A percentile compares a stretch with the other conserved stretches of the same genome.
Evolutionary conservation across 2,797 vertebrate genomes (phyloP).

Genomic region (Huso huso): DNA sequence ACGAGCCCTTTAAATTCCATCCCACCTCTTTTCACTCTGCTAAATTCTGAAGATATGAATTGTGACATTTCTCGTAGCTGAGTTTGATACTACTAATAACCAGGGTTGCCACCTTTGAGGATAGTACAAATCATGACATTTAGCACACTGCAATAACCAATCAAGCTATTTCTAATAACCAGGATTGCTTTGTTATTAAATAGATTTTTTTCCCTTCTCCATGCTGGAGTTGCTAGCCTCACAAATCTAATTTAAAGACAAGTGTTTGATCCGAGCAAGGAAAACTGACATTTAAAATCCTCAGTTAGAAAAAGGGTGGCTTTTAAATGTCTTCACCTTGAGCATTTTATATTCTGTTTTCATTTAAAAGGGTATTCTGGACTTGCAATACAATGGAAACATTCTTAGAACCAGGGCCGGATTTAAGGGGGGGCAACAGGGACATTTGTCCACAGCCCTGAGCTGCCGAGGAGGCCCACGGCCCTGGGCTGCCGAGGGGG

Average conservation of each 20-base stretch:
- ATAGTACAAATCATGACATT: slow-evolving; percentile 38
- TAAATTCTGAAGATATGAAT: slow-evolving; percentile 22
- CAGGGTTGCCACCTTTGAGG: slow-evolving; percentile 28
- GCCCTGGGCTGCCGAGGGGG: too few relatives aligned
- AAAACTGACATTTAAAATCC: slow-evolving; percentile 11
- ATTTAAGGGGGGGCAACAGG: too few relatives aligned
- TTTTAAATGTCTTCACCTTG: background rate
- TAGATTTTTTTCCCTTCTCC: slow-evolving; percentile 24
- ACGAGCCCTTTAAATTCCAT: slow-evolving; percentile 13
- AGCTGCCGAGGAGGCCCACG: too few relatives aligned
- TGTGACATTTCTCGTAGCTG: slow-evolving; percentile 43
- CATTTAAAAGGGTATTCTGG: background rate
- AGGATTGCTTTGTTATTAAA: slow-evolving; percentile 34
- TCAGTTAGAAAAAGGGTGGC: background rate
- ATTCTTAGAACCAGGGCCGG: too few relatives aligned
- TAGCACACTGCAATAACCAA: slow-evolving; percentile 30
- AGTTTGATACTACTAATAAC: slow-evolving; percentile 24
- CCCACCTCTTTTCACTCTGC: slow-evolving; percentile 10
- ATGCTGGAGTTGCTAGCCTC: slow-evolving; percentile 25
- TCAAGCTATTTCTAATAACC: slow-evolving; percentile 30
- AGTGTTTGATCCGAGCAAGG: slow-evolving; percentile 11
- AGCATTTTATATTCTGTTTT: background rate
- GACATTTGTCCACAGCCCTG: too few relatives aligned
- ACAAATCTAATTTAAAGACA: slow-evolving; percentile 14
- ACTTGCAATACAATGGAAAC: too few relatives aligned